A percentile compares a stretch with the other conserved stretches of the same genome.
Conservation (phyloP, 1,140 invertebrate genomes). For the Sarcophaga bullata region DNA sequence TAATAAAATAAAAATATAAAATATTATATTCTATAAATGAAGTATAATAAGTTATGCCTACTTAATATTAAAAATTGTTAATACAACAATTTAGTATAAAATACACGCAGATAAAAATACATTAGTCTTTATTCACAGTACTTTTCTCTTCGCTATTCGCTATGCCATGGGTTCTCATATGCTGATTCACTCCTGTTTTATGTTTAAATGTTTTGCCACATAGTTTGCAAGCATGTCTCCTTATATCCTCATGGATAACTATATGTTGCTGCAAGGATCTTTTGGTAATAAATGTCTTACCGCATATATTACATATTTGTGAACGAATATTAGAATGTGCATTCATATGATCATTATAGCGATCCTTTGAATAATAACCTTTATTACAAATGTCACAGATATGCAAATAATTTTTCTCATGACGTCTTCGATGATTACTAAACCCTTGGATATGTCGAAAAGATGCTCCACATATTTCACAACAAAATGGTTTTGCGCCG, state of each 20-base stretch:
- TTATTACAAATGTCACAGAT: conserved; percentile 37
- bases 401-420: conserved; percentile 35
- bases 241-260: conserved; percentile 28
- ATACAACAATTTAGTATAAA: no score
- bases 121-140: neutral
- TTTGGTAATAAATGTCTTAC: conserved; percentile 32
- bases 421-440: conserved; percentile 23
- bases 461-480: conserved; percentile 59
- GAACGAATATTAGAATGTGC: conserved; percentile 21
- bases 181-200: conserved; percentile 6
- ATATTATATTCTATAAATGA: no score
- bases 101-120: neutral
- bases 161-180: conserved; percentile 43
- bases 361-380: conserved; percentile 17
- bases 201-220: conserved; percentile 41
- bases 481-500: conserved; percentile 56
- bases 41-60: no score
- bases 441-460: conserved; percentile 44
- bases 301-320: conserved; percentile 34
- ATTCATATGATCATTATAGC: conserved; percentile 37
- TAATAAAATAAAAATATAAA: no score
- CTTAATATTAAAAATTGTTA: no score
- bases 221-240: conserved; percentile 33
- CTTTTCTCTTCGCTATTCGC: neutral
- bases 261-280: conserved; percentile 30